Conservation (phyloP, 2,113 vertebrate species). For the Prunella fulvescens region DNA sequence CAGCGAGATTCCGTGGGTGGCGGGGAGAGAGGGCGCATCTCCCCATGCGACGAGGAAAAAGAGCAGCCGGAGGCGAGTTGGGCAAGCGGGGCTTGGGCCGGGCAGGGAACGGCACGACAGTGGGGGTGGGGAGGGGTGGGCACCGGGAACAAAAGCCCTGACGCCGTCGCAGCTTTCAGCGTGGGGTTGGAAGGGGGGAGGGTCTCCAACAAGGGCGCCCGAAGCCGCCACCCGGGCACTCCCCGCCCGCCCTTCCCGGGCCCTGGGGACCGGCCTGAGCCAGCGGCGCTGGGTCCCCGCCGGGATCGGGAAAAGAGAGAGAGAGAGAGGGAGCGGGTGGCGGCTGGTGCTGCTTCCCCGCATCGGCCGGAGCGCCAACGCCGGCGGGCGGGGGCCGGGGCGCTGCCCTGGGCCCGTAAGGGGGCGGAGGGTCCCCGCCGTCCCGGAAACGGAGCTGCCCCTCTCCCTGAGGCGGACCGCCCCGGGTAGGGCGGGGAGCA, state of each 20-base stretch:
- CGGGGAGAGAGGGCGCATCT: not conserved
- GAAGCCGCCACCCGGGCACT: not conserved
- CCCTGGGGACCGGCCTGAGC: not conserved
- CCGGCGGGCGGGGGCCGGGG: not conserved
- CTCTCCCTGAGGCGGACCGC: not conserved
- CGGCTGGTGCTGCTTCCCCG: not conserved
- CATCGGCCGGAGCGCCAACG: not conserved
- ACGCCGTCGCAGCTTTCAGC: not conserved
- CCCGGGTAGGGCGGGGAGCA: not conserved
- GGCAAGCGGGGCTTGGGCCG: not conserved
- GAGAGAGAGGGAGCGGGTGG: not conserved
- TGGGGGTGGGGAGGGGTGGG: too few relatives aligned
- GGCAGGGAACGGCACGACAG: not conserved
- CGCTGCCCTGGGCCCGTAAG: not conserved
- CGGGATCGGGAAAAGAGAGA: not conserved
- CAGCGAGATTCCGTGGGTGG: not conserved
- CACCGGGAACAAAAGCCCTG: slow-evolving; percentile 40
- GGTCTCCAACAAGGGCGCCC: not conserved
- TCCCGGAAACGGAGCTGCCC: not conserved
- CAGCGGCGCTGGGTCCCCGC: not conserved
- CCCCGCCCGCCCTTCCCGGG: not conserved
- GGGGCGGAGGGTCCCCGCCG: not conserved
- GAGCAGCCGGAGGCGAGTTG: not conserved
- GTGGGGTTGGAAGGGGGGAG: not conserved
- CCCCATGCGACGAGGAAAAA: not conserved